A percentile compares a stretch with the other conserved stretches of the same genome.
These are phyloP conservation scores for Spodoptera frugiperda DNA, from an alignment of 1,140 invertebrate genomes.

Conservation along the genomic window DNA sequence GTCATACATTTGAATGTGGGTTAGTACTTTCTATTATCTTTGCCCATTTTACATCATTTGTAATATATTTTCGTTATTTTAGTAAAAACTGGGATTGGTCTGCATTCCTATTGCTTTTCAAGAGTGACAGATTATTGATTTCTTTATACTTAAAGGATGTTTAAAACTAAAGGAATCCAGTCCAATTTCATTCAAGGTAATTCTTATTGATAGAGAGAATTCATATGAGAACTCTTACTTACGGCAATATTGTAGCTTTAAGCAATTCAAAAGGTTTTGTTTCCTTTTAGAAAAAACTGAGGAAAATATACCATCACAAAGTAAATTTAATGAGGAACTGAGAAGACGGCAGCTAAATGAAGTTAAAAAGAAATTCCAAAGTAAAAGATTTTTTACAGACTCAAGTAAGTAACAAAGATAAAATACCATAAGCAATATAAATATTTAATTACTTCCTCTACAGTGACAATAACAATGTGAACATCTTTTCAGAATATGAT, in stretches of 20 bases:
- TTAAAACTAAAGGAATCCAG: conserved; percentile 42
- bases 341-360: conserved; percentile 61
- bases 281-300: neutral
- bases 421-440: neutral
- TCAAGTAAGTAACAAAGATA: conserved; percentile 61
- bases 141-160: neutral
- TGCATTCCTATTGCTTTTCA: conserved; percentile 60
- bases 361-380: conserved; percentile 69
- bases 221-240: conserved; percentile 36
- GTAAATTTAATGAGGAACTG: conserved; percentile 58
- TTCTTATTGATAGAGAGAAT: neutral
- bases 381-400: conserved; percentile 68
- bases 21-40: conserved; percentile 18
- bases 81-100: conserved; percentile 53
- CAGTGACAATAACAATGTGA: conserved; percentile 12
- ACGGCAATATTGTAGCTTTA: neutral
- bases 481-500: conserved; percentile 59
- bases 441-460: conserved; percentile 5
- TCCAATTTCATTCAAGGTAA: conserved; percentile 64
- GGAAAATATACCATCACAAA: neutral
- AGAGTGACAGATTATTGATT: conserved; percentile 57
- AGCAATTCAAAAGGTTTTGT: neutral
- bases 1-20: conserved; percentile 22
- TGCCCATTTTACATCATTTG: neutral
- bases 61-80: conserved; percentile 38